Evolutionary conservation across 2,888 invertebrate genomes (phyloP), one percentile per base, ranked within the genome.

Genomic region (Torymus auratus): DNA sequence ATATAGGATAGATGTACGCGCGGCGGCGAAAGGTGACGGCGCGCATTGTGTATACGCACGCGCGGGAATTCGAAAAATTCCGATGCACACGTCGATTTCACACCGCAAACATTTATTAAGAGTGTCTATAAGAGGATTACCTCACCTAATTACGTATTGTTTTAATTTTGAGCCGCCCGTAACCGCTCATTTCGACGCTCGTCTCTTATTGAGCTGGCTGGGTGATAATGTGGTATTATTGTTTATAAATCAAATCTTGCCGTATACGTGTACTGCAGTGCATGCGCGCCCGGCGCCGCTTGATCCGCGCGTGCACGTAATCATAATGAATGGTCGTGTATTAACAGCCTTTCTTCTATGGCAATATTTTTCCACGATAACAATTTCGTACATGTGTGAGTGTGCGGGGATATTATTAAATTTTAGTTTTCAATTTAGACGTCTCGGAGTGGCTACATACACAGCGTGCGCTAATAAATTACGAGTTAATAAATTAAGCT

Each of bases 61-160:
- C 62, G 15, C 52, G 53, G 68, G 55, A 77, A 77, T 67, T 68
- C 52, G 17, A 79, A 79, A 68, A 73, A 74, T 79, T 10, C 52
- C 67, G 28, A 13, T 50, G 61, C 78, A 11, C 17, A 41, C 13
- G 17, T 14, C 41, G 55, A 28, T 56, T 61, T 68, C 70, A 50
- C 64, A 50, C 64, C 55, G 53, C 13, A 50, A 20, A 11, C 28
- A 14, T 64, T 73, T 69, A 79, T 79, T 64, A 64, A 74, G 61
- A 17, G 14, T n/a, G 52, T 41, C 41, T 41, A 41, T 41, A 41
- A 15, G 14, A 52, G 28, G 20, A 75, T 80, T 75, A 67, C 67
- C 61, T 65, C 75, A 67, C 61, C 75, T 75, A 75, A 80, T 80
- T 75, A 75, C 64, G 70, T 80, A 80, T 80, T 80, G 80, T 80